Percentiles rank a stretch among this genome's conserved stretches.
Conservation (phyloP, 2,888 invertebrate species). For the Brachyopa scutellaris region DNA sequence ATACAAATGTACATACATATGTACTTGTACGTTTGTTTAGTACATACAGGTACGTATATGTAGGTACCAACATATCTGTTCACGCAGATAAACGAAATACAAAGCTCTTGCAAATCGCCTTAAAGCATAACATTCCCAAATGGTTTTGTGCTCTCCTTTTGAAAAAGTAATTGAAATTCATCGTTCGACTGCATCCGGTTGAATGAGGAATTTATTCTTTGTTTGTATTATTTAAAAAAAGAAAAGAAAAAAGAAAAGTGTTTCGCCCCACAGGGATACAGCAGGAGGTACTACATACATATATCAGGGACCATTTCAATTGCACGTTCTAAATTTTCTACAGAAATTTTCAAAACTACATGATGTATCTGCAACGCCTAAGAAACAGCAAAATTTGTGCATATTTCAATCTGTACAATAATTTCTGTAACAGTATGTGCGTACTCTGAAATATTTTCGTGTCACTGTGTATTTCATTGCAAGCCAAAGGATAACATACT, state of each 20-base stretch:
- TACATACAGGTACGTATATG: not conserved
- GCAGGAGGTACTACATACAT: not conserved
- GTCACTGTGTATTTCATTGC: not conserved
- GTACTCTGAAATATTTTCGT: not conserved
- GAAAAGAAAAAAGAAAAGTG: not conserved
- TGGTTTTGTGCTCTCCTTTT: conserved; percentile 8
- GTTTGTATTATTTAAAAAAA: conserved; percentile 24
- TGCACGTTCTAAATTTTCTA: not conserved
- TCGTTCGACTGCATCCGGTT: conserved; percentile 42
- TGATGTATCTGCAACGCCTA: conserved; percentile 2
- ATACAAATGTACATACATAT: no score
- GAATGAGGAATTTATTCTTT: conserved; percentile 28
- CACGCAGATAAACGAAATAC: not conserved
- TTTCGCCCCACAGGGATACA: not conserved
- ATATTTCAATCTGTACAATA: not conserved
- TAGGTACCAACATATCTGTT: not conserved
- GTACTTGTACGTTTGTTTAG: no score
- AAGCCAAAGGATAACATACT: no score
- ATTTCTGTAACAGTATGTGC: not conserved
- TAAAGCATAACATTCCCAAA: conserved; percentile 28
- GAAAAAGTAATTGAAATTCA: conserved; percentile 50
- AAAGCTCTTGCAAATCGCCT: conserved; percentile 20
- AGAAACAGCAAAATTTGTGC: not conserved
- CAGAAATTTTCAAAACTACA: not conserved
- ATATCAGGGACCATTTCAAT: not conserved